These are phyloP conservation scores for Dolomedes plantarius DNA, from an alignment of 2,888 invertebrate species.

Conservation along the genomic window DNA sequence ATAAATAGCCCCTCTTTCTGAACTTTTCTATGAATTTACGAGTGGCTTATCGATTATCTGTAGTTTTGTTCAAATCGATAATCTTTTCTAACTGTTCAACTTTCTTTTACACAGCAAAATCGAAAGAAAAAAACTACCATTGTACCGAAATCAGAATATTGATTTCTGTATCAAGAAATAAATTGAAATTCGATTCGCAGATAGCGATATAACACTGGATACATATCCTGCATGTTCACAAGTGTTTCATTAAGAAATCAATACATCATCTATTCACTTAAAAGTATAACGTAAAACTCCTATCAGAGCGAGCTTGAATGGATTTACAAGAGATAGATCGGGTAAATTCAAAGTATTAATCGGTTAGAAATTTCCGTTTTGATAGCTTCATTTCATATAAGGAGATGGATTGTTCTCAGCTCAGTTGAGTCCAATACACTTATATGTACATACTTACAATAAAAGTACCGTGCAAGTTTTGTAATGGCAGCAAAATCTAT, in stretches of 20 bases:
- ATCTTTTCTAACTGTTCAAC: not conserved
- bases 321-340: not conserved
- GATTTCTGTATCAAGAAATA: slow-evolving; percentile 11
- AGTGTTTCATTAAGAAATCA: slow-evolving; percentile 11
- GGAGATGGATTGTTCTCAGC: no score
- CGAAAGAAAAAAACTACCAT: not conserved
- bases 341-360: not conserved
- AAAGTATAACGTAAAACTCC: not conserved
- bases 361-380: no score
- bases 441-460: no score
- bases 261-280: not conserved
- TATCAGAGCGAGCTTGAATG: not conserved
- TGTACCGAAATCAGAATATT: slow-evolving; percentile 4
- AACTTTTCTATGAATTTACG: not conserved
- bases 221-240: not conserved
- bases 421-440: no score
- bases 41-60: slow-evolving; percentile 1
- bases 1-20: not conserved
- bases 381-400: no score
- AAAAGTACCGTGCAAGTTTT: no score
- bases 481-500: no score
- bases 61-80: not conserved
- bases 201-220: not conserved
- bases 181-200: slow-evolving; percentile 9
- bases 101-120: not conserved